These are phyloP conservation scores for Sinella curviseta DNA, from an alignment of 1,140 invertebrate species.

Conservation along the genomic window DNA sequence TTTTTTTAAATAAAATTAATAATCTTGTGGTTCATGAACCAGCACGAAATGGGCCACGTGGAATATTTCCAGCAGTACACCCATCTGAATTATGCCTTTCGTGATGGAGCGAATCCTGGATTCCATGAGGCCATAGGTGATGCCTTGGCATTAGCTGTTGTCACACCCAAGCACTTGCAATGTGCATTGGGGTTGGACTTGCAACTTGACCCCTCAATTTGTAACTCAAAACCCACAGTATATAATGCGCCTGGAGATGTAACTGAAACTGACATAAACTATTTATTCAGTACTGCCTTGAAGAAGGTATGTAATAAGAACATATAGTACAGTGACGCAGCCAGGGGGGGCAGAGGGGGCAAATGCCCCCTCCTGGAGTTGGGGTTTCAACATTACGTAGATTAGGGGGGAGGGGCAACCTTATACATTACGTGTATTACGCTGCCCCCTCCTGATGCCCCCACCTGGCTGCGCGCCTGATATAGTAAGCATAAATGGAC, in stretches of 20 bases:
- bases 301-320: constrained; percentile 54
- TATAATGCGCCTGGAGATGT: constrained; percentile 27
- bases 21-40: neutral
- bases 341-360: too few species aligned
- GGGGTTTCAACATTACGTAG: too few species aligned
- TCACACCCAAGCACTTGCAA: constrained; percentile 78
- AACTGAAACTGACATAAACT: constrained; percentile 58
- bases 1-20: constrained; percentile 7
- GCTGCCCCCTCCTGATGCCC: too few species aligned
- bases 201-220: constrained; percentile 14
- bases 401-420: too few species aligned
- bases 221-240: constrained; percentile 38
- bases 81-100: constrained; percentile 54
- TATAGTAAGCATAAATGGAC: too few species aligned
- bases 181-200: constrained; percentile 40
- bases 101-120: constrained; percentile 57
- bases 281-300: constrained; percentile 58
- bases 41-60: too few species aligned
- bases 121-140: constrained; percentile 78
- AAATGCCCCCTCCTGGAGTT: too few species aligned
- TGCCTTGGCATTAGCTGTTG: constrained; percentile 79
- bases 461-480: too few species aligned
- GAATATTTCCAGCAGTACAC: constrained; percentile 58
- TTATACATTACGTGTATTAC: too few species aligned
- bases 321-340: too few species aligned